Evolutionary conservation across 2,113 vertebrate species (phyloP), one percentile per base, ranked within the genome.

Genomic region (Stomatorhinus ivindoensis): DNA sequence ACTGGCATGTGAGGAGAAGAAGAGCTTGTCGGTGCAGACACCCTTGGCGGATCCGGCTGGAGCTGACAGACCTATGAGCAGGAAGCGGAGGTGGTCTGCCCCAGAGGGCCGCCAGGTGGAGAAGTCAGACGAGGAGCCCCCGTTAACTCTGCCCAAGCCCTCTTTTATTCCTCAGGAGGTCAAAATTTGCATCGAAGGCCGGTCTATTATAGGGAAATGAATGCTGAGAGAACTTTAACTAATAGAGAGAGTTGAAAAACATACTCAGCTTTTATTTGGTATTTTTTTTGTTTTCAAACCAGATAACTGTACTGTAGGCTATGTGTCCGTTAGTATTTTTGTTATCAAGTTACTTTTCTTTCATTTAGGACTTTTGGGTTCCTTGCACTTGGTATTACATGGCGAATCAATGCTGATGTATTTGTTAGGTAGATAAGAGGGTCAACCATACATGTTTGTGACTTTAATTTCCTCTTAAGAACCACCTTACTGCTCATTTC

Each of bases 81-180:
- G 98, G 92, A 99, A 99, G 95, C 97, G 98, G 95, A 98, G 98
- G 95, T 99, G 98, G 98, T 99, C 98, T 15, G 98, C 98, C 69
- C 98, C 98, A 0, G 98, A 99, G 95, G 96, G 96, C 90, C 97
- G 98, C 91, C 98, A 99, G 95, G 95, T 97, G 93, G 97, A 97
- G 95, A 97, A 94, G 94, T 95, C 95, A 0, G 98, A 98, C 93
- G 97, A 97, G 89, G 97, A 98, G 91, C 97, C 97, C 88, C 97
- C 97, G 89, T 95, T 96, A 94, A 97, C 97, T 96, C 97, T 99
- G 94, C 98, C 98, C 90, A 98, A 97, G 95, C 97, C 97, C 95
- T 97, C 97, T 93, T 98, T 99, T 93, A 97, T 99, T 95, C 97
- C 98, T 95, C 98, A 99, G 95, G 98, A 99, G 97, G 96, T 99